Conservation (phyloP, 2,888 invertebrate genomes). For the Erannis defoliaria region DNA sequence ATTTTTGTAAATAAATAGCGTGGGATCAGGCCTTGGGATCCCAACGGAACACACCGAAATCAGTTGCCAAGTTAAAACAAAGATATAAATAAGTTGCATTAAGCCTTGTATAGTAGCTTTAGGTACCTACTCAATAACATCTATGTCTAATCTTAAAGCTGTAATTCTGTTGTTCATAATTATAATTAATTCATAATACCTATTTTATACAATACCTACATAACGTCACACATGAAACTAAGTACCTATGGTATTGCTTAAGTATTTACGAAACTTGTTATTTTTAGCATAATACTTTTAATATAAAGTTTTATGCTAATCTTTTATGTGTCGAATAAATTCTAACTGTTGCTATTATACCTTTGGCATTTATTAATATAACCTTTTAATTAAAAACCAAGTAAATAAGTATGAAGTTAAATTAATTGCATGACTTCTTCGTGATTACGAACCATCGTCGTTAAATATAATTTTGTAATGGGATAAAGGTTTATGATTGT, state of each 20-base stretch:
- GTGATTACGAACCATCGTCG: background rate
- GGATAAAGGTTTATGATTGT: background rate
- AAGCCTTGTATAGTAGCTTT: too few relatives aligned
- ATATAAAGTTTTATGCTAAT: conserved; percentile 17
- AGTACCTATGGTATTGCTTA: background rate
- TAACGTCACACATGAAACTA: background rate
- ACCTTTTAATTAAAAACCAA: conserved; percentile 19
- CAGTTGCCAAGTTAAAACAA: too few relatives aligned
- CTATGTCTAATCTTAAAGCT: too few relatives aligned
- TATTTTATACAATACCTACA: background rate
- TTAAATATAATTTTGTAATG: background rate
- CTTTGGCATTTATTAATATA: conserved; percentile 13
- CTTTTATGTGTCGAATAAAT: conserved; percentile 15
- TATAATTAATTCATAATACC: background rate
- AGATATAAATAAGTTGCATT: too few relatives aligned
- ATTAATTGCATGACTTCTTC: conserved; percentile 3
- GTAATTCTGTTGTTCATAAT: background rate
- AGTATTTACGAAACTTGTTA: conserved; percentile 1
- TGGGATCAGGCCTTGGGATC: too few relatives aligned
- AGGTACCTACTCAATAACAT: too few relatives aligned
- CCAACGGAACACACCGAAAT: too few relatives aligned
- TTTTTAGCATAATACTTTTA: conserved; percentile 14
- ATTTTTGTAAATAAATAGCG: too few relatives aligned
- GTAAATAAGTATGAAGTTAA: conserved; percentile 14
- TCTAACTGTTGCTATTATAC: conserved; percentile 3